Conservation (phyloP, 2,797 vertebrate genomes). For the Pogonophryne albipinna region DNA sequence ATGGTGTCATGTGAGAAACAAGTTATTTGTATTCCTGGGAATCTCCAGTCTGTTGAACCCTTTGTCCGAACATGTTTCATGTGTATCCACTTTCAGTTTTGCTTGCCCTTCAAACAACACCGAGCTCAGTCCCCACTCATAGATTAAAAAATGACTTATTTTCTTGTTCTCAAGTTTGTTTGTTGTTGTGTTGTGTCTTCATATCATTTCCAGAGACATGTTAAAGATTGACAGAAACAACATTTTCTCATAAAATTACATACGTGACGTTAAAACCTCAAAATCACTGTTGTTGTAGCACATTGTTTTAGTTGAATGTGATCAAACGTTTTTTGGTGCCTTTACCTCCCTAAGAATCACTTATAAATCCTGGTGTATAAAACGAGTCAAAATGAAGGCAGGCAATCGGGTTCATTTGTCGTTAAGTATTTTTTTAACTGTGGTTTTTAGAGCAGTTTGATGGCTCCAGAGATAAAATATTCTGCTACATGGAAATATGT, state of each 20-base stretch:
- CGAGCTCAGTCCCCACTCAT: too few relatives aligned
- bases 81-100: constrained; percentile 22
- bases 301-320: too few relatives aligned
- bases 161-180: not conserved
- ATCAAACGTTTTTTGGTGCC: not conserved
- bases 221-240: not conserved
- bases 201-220: not conserved
- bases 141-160: too few relatives aligned
- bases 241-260: too few relatives aligned
- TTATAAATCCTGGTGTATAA: too few relatives aligned
- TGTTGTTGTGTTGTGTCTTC: not conserved
- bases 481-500: not conserved
- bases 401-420: not conserved
- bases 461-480: not conserved
- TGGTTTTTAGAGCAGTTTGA: not conserved
- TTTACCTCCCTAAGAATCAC: not conserved
- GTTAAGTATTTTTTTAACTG: not conserved
- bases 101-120: not conserved
- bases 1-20: rapidly evolving
- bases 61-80: not conserved
- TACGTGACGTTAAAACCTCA: not conserved
- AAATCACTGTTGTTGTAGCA: rapidly evolving
- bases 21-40: not conserved
- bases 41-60: constrained; percentile 9
- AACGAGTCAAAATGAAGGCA: too few relatives aligned